Percentiles rank a stretch among this genome's conserved stretches.
These are phyloP conservation scores for Mormyrus hasselquistii DNA, from an alignment of 2,797 vertebrate genomes.

Conservation along the genomic window DNA sequence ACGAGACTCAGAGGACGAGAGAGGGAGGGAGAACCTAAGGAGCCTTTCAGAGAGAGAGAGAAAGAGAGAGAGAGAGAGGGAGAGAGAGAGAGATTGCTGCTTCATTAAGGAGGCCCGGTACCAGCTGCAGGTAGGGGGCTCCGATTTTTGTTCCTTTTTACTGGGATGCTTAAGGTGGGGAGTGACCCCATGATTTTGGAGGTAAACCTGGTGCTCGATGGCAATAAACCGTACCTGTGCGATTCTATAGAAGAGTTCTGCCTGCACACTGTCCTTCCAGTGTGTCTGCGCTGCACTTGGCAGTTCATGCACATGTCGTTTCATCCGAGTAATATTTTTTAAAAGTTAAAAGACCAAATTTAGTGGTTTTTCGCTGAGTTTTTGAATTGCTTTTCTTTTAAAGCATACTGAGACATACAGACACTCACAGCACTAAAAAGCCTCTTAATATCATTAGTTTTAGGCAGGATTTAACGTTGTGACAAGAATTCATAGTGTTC, in stretches of 20 bases:
- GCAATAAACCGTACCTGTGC: constrained; percentile 32
- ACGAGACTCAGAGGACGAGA: constrained; percentile 30
- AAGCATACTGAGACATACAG: background rate
- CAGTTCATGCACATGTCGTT: background rate
- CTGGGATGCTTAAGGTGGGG: constrained; percentile 1
- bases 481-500: too few relatives aligned
- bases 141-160: constrained; percentile 35
- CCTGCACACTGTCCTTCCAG: constrained; percentile 35
- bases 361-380: background rate
- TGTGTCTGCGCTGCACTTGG: background rate
- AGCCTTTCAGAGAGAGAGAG: background rate
- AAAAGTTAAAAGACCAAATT: background rate
- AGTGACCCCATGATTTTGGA: constrained; percentile 17
- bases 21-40: constrained; percentile 26
- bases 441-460: background rate
- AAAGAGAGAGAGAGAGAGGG: constrained; percentile 20
- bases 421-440: background rate
- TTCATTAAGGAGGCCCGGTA: constrained; percentile 63
- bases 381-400: background rate
- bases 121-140: constrained; percentile 63
- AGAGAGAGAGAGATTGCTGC: constrained; percentile 30
- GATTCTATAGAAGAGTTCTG: constrained; percentile 56
- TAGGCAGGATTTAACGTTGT: background rate
- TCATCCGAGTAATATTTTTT: too few relatives aligned
- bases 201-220: constrained; percentile 35